phyloP scores from a whole-genome alignment of 2,888 invertebrate genomes.

The Ormyrus rosae region DNA sequence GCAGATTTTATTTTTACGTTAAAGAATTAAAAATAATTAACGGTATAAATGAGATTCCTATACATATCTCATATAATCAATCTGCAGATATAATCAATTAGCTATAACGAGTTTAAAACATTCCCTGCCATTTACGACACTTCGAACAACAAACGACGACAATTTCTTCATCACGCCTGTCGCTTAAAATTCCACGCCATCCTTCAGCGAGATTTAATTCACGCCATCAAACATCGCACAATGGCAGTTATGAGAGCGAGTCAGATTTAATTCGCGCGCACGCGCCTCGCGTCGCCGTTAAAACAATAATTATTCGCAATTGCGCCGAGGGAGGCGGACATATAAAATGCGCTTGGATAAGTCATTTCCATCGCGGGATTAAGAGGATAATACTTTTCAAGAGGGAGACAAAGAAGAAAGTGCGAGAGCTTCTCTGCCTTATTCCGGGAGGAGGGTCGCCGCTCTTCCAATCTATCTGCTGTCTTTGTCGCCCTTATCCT shows the following conservation, averaged over 20 bases:
- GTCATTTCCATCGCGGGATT: constrained; percentile 42
- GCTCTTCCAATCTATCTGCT: constrained; percentile 9
- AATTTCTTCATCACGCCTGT: too few species aligned
- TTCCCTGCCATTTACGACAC: too few species aligned
- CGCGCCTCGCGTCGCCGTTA: background rate
- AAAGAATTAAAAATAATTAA: too few species aligned
- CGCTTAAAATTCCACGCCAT: too few species aligned
- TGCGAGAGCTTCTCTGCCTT: background rate
- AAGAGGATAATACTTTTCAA: constrained; percentile 37
- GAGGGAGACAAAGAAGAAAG: constrained; percentile 3
- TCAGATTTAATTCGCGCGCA: too few species aligned
- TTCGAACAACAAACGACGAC: too few species aligned
- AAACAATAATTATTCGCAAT: constrained; percentile 27
- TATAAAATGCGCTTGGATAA: constrained; percentile 22
- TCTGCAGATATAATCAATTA: too few species aligned
- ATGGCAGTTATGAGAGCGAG: background rate
- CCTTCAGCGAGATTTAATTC: background rate
- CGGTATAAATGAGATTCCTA: too few species aligned
- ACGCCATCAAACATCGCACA: background rate
- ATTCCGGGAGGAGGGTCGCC: background rate
- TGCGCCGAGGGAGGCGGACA: background rate
- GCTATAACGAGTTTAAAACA: too few species aligned
- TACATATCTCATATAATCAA: too few species aligned
- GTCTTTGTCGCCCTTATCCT: constrained; percentile 12
- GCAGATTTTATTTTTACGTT: too few species aligned